Conservation (phyloP, 2,113 vertebrate genomes). For the Aegypius monachus region DNA sequence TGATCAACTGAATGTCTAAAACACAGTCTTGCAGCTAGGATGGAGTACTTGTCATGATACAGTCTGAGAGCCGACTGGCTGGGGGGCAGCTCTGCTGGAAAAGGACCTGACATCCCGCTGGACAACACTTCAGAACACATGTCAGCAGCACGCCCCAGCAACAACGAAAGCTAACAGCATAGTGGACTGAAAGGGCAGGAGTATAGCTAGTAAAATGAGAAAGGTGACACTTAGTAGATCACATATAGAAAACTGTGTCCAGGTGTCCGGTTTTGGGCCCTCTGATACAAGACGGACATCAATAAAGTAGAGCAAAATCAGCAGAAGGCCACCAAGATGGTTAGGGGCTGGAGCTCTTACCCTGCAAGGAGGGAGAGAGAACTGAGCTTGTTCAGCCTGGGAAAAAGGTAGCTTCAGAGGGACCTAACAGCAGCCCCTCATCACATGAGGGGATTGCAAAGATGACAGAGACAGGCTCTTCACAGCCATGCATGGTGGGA, state of each 20-base stretch:
- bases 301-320: not conserved
- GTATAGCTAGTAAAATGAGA: not conserved
- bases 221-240: not conserved
- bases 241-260: not conserved
- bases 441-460: fast-evolving
- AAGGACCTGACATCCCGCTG: not conserved
- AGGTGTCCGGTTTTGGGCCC: fast-evolving
- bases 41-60: not conserved
- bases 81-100: not conserved
- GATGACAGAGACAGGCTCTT: not conserved
- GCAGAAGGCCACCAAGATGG: not conserved
- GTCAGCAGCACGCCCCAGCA: not conserved
- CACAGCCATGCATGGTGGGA: not conserved
- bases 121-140: fast-evolving
- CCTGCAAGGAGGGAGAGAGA: not conserved
- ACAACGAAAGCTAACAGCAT: not conserved
- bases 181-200: fast-evolving
- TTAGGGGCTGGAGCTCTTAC: not conserved
- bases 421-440: not conserved
- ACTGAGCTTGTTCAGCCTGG: not conserved
- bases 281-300: not conserved
- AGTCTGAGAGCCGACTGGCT: fast-evolving
- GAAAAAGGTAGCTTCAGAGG: not conserved
- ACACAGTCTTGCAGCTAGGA: not conserved
- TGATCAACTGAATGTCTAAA: not conserved